These are phyloP conservation scores for Gryllus bimaculatus DNA, from an alignment of 1,140 invertebrate genomes.

Conservation along the genomic window DNA sequence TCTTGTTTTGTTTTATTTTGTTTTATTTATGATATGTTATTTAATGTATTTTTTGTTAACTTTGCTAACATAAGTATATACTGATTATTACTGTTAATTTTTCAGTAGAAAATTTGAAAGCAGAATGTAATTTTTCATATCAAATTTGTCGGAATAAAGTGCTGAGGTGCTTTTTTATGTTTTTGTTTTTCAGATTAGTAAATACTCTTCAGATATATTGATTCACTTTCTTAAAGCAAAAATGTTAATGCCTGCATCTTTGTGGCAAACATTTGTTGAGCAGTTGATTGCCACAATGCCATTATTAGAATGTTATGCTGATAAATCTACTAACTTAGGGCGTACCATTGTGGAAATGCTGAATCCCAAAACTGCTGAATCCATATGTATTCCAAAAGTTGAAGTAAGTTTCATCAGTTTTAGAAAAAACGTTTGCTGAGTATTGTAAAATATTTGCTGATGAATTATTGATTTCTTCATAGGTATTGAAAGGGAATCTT, in stretches of 20 bases:
- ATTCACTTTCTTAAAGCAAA: conserved; percentile 49
- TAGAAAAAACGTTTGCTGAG: too few species aligned
- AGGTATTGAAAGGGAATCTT: conserved; percentile 40
- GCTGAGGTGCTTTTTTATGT: too few species aligned
- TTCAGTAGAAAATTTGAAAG: too few species aligned
- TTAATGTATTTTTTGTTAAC: neutral
- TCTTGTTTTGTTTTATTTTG: conserved; percentile 12
- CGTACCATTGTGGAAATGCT: conserved; percentile 48
- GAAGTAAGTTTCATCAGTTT: neutral
- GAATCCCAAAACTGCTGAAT: conserved; percentile 39
- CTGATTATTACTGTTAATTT: too few species aligned
- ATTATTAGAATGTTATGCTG: conserved; percentile 37
- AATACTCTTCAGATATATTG: conserved; percentile 47
- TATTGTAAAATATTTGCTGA: too few species aligned
- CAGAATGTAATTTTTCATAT: too few species aligned
- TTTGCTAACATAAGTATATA: too few species aligned
- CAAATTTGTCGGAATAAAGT: too few species aligned
- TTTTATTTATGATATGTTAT: conserved; percentile 21
- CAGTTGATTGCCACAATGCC: conserved; percentile 45
- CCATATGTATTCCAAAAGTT: neutral
- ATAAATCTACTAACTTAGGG: conserved; percentile 37
- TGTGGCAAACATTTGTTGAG: conserved; percentile 47
- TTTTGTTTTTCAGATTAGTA: conserved; percentile 35
- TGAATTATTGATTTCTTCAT: neutral
- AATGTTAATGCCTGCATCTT: conserved; percentile 43